Evolutionary conservation across 1,140 invertebrate genomes (phyloP).

Genomic region (Ridgeia piscesae): DNA sequence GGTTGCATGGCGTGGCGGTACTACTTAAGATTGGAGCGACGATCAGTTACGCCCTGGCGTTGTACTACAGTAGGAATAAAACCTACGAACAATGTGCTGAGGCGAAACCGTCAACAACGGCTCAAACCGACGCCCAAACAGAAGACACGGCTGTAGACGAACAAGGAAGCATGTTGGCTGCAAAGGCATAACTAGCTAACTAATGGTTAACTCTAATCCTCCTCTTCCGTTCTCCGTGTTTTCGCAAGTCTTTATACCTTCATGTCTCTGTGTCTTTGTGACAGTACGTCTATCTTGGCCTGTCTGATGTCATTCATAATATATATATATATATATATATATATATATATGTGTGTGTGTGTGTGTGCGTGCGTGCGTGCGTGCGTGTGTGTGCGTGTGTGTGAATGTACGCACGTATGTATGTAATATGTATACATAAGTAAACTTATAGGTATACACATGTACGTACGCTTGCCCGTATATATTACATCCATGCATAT

Average conservation of each 20-base stretch:
- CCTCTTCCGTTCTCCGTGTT: not conserved
- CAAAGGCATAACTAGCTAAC: not conserved
- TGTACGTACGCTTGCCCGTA: no score
- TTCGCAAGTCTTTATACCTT: no score
- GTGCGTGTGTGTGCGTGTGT: no score
- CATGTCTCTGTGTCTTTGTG: not conserved
- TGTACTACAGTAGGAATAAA: not conserved
- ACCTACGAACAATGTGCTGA: not conserved
- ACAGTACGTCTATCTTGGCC: not conserved
- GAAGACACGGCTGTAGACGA: not conserved
- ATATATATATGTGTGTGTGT: not conserved
- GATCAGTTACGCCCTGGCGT: not conserved
- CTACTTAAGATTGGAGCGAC: not conserved
- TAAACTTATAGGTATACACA: no score
- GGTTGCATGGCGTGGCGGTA: constrained; percentile 13
- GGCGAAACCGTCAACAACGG: not conserved
- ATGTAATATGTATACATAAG: no score
- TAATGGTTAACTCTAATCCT: not conserved
- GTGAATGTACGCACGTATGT: no score
- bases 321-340: not conserved
- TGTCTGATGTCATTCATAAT: not conserved
- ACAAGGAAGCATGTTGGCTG: not conserved
- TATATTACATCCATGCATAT: no score
- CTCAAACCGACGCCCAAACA: not conserved
- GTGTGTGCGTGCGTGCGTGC: not conserved